Conservation (phyloP, 2,797 vertebrate genomes). For the Pangasius macronema region DNA sequence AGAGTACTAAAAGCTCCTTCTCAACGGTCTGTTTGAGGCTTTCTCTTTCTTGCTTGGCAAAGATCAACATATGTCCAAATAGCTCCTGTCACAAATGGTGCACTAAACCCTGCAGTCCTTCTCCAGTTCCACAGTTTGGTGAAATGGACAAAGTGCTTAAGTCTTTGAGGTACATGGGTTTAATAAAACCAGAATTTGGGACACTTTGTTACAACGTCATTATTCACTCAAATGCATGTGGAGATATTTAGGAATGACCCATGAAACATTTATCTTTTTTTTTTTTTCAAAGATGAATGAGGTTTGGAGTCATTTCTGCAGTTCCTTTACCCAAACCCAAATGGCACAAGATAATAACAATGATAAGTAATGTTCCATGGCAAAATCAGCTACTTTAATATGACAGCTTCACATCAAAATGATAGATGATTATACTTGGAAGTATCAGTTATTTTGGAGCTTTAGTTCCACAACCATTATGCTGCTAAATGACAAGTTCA, state of each 20-base stretch:
- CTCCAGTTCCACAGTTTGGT: slow-evolving; percentile 19
- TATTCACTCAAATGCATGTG: not conserved
- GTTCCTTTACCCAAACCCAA: not conserved
- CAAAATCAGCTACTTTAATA: not conserved
- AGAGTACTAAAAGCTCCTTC: slow-evolving; percentile 9
- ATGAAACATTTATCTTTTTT: not conserved
- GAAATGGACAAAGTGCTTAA: not conserved
- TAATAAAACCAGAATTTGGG: not conserved
- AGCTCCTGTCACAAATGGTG: slow-evolving; percentile 21
- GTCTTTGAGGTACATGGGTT: not conserved
- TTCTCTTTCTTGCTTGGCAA: slow-evolving; percentile 29
- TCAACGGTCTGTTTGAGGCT: not conserved
- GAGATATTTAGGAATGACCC: not conserved
- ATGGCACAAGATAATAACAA: not conserved
- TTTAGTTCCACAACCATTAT: slow-evolving; percentile 1
- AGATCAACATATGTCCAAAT: slow-evolving; percentile 45
- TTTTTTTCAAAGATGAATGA: not conserved
- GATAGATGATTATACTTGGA: not conserved
- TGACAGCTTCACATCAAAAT: slow-evolving; percentile 12
- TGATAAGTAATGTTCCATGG: slow-evolving; percentile 19
- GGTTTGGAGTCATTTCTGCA: not conserved
- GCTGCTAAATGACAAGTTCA: not conserved
- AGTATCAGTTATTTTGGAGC: not conserved
- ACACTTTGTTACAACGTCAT: not conserved
- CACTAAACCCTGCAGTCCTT: not conserved